Percentiles rank a stretch among this genome's conserved stretches.
Conservation (phyloP, 1,140 invertebrate genomes). For the Bombus sylvicola region DNA sequence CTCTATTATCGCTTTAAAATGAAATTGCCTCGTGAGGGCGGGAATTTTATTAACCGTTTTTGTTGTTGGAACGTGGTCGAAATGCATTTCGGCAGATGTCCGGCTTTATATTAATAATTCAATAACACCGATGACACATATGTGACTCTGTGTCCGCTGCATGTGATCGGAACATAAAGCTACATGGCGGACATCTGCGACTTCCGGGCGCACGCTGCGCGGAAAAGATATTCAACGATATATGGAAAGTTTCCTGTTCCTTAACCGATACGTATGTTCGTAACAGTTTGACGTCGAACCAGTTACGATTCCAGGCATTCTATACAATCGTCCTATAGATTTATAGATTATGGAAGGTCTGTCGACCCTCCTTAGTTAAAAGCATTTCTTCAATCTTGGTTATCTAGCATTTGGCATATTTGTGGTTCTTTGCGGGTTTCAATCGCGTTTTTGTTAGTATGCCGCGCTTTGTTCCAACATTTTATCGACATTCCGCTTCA, state of each 20-base stretch:
- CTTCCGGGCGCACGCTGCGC: neutral
- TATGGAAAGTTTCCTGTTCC: conserved; percentile 34
- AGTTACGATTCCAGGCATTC: too few species aligned
- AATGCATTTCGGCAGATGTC: conserved; percentile 8
- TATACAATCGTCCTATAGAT: too few species aligned
- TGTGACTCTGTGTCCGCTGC: neutral
- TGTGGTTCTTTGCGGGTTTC: too few species aligned
- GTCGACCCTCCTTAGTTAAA: too few species aligned
- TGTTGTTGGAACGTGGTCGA: neutral
- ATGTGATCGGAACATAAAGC: conserved; percentile 32
- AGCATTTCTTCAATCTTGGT: too few species aligned
- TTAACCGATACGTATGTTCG: neutral
- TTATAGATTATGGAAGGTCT: too few species aligned
- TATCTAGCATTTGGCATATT: too few species aligned
- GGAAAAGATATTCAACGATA: neutral
- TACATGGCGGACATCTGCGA: conserved; percentile 20
- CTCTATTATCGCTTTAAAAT: neutral
- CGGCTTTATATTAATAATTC: conserved; percentile 44
- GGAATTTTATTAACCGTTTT: conserved; percentile 10
- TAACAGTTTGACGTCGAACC: neutral
- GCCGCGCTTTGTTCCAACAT: too few species aligned
- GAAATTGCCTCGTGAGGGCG: rapidly evolving
- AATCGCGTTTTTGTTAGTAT: too few species aligned
- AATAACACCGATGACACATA: conserved; percentile 12
- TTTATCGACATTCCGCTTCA: too few species aligned